Conservation (phyloP, 2,113 vertebrate species). For the human (Homo sapiens) region DNA sequence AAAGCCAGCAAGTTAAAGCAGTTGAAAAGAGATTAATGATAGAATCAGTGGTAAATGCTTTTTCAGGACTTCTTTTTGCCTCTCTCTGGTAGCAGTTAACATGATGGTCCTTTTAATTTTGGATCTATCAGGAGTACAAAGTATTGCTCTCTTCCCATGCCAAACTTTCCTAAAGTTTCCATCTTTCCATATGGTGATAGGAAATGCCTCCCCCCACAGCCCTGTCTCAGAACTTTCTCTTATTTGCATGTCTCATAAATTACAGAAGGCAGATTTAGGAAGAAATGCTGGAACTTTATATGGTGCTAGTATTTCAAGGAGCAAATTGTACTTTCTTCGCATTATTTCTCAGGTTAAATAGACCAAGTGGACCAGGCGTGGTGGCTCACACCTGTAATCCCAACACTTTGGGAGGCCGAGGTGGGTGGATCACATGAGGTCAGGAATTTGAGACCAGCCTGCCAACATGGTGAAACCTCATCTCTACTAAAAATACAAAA, state of each 20-base stretch:
- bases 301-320: not conserved
- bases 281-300: not conserved
- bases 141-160: not conserved
- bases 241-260: not conserved
- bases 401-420: no score
- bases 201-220: not conserved
- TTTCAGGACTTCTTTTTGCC: not conserved
- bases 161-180: not conserved
- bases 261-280: not conserved
- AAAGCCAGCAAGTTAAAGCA: conserved; percentile 34
- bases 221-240: not conserved
- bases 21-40: conserved; percentile 37
- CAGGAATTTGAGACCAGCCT: no score
- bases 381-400: no score
- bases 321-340: not conserved
- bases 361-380: not conserved
- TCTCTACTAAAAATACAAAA: no score
- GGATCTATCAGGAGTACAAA: not conserved
- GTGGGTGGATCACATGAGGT: no score
- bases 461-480: no score
- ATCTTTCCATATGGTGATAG: not conserved
- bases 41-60: not conserved
- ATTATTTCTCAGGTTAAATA: conserved; percentile 10
- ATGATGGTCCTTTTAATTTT: not conserved
- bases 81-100: not conserved